Evolutionary conservation across 2,888 invertebrate genomes (phyloP).

Genomic region (Nymphalis polychloros): DNA sequence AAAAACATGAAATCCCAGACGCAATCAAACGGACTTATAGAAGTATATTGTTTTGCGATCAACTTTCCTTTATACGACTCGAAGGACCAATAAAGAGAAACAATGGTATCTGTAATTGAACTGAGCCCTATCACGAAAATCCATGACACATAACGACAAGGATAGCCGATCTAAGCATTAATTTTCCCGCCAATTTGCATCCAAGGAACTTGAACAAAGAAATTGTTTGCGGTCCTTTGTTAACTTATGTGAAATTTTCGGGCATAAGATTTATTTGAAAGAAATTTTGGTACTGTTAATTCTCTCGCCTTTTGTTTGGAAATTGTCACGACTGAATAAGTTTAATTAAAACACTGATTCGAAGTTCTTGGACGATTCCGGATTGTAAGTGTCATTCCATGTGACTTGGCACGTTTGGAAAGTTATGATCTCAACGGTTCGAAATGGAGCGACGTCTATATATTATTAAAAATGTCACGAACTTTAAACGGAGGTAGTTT

Average conservation of each 20-base stretch:
- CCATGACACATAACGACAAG: slow-evolving; percentile 25
- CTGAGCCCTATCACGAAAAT: slow-evolving; percentile 24
- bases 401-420: slow-evolving; percentile 22
- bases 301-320: slow-evolving; percentile 27
- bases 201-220: slow-evolving; percentile 21
- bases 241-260: slow-evolving; percentile 22
- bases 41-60: slow-evolving; percentile 26
- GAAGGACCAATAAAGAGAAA: slow-evolving; percentile 33
- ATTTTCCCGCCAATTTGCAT: slow-evolving; percentile 25
- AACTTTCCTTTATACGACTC: slow-evolving; percentile 28
- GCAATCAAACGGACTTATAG: slow-evolving; percentile 23
- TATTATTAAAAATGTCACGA: slow-evolving; percentile 21
- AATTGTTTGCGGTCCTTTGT: slow-evolving; percentile 21
- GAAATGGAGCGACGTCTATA: slow-evolving; percentile 10
- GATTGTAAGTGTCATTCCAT: slow-evolving; percentile 26
- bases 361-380: slow-evolving; percentile 26
- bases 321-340: slow-evolving; percentile 31
- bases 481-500: not conserved
- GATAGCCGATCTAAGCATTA: slow-evolving; percentile 22
- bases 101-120: slow-evolving; percentile 34
- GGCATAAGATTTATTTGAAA: slow-evolving; percentile 30
- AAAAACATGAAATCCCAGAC: slow-evolving; percentile 13
- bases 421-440: slow-evolving; percentile 21
- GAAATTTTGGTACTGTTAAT: slow-evolving; percentile 30
- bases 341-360: slow-evolving; percentile 39